These are phyloP conservation scores for Andrena marginata DNA, from an alignment of 2,888 invertebrate genomes.

Conservation along the genomic window DNA sequence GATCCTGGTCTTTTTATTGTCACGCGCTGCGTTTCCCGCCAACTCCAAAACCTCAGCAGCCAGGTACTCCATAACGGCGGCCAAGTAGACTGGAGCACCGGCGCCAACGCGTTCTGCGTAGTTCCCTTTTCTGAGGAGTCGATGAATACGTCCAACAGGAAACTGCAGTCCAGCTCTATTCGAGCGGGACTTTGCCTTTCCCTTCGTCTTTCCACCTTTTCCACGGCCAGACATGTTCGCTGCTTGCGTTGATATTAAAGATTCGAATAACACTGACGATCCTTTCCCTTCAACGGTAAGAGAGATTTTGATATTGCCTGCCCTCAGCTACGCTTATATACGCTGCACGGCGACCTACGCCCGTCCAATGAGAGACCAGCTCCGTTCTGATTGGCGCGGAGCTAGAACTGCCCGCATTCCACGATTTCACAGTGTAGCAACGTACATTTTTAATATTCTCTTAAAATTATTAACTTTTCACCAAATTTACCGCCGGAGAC, in stretches of 20 bases:
- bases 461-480: neutral
- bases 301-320: neutral
- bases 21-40: conserved; percentile 89
- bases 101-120: conserved; percentile 88
- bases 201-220: conserved; percentile 74
- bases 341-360: accelerated
- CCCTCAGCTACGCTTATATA: neutral
- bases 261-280: neutral
- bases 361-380: conserved; percentile 8
- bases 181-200: conserved; percentile 85
- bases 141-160: conserved; percentile 88
- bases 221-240: conserved; percentile 75
- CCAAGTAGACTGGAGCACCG: conserved; percentile 87
- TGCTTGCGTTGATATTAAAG: neutral
- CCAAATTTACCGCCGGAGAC: neutral
- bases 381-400: conserved; percentile 12
- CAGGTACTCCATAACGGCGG: conserved; percentile 89
- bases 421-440: neutral
- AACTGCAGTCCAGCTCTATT: conserved; percentile 87
- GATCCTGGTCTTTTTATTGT: conserved; percentile 89
- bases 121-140: conserved; percentile 88
- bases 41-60: conserved; percentile 90
- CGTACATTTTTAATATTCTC: neutral
- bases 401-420: neutral
- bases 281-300: neutral